Conservation (phyloP, 2,888 invertebrate genomes). For the Drosophila heteroneura region DNA sequence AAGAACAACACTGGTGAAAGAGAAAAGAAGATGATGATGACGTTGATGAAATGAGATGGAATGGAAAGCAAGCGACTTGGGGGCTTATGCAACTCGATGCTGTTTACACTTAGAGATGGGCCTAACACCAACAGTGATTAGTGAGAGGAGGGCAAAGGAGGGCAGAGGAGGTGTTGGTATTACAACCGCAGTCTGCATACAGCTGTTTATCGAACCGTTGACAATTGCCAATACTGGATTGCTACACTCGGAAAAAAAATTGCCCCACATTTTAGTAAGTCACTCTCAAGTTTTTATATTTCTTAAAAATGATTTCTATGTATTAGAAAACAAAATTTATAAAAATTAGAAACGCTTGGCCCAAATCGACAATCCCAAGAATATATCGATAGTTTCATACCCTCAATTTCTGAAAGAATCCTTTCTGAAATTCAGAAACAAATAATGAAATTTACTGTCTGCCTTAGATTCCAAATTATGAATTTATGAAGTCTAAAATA, state of each 20-base stretch:
- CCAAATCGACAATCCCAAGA: not conserved
- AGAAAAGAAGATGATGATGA: conserved; percentile 46
- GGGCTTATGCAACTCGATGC: conserved; percentile 54
- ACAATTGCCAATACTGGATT: conserved; percentile 32
- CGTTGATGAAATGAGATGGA: conserved; percentile 46
- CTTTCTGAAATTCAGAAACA: not conserved
- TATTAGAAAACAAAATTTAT: not conserved
- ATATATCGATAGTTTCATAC: accelerated
- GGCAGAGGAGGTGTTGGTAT: not conserved
- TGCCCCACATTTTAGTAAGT: accelerated
- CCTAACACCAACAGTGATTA: conserved; percentile 10
- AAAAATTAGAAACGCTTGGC: not conserved
- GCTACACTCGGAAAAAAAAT: not conserved
- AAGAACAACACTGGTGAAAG: conserved; percentile 23
- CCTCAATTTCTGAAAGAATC: not conserved
- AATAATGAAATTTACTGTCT: not conserved
- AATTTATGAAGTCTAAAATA: not conserved
- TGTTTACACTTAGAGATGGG: conserved; percentile 2
- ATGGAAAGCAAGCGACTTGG: conserved; percentile 26
- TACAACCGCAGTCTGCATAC: conserved; percentile 61
- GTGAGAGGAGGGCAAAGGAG: not conserved
- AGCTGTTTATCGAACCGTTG: conserved; percentile 49
- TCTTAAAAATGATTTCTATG: not conserved
- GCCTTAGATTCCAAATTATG: not conserved
- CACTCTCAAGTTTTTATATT: not conserved